These are phyloP conservation scores for Hexactinellida sp. DNA, from an alignment of 37 sponge, comb jelly and placozoan species.

Conservation along the genomic window DNA sequence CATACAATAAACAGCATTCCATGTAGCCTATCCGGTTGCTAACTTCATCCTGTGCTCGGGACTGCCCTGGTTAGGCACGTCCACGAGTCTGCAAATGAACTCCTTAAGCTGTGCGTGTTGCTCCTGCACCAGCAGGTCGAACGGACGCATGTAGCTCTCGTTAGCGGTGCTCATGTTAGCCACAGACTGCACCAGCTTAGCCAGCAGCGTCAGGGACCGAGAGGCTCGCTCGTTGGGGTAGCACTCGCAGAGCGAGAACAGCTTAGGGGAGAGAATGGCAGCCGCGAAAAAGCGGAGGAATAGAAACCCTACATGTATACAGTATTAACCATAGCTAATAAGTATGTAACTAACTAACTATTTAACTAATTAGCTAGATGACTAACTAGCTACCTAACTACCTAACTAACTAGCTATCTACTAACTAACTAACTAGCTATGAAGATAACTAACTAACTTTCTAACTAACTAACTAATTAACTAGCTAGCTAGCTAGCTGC, in stretches of 20 bases:
- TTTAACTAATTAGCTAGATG: neutral
- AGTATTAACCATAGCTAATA: conserved; percentile 57
- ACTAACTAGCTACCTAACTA: neutral
- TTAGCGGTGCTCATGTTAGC: neutral
- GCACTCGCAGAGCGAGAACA: conserved; percentile 61
- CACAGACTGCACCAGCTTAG: conserved; percentile 53
- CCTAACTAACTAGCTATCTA: neutral
- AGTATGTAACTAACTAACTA: no score
- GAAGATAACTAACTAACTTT: neutral
- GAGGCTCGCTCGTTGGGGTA: conserved; percentile 73
- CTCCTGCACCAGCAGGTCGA: neutral
- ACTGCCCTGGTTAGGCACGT: neutral
- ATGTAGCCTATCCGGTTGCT: neutral
- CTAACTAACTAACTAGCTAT: neutral
- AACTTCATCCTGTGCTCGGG: neutral
- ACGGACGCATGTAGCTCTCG: neutral
- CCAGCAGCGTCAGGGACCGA: conserved; percentile 77
- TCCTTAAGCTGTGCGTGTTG: neutral
- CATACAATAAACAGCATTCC: neutral
- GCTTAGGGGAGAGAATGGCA: conserved; percentile 83
- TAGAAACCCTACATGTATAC: conserved; percentile 79
- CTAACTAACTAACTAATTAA: neutral
- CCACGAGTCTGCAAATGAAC: neutral
- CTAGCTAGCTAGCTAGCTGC: neutral
- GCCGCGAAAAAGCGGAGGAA: conserved; percentile 90